Base-by-base conservation (phyloP, 23 tunicate species). In the Ciona savignyi region DNA sequence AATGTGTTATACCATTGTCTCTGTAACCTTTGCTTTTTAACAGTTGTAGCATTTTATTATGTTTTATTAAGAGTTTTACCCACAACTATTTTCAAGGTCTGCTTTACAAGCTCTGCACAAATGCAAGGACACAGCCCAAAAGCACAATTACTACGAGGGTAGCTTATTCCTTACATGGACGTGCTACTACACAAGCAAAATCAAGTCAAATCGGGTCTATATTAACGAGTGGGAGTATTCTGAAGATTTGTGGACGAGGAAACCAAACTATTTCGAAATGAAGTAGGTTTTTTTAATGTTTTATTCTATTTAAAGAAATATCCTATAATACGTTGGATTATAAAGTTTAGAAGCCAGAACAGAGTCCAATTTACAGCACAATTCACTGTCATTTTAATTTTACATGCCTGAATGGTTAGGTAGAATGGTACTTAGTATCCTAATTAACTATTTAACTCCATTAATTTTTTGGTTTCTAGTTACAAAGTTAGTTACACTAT, bases 141-240 rank as follows among this genome's bases (percentile, higher is more conserved):
- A 62, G 25, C 70, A 82, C 84, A 89, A 83, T 66, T 89, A 89
- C 34, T 89, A 27, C 71, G 80, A 77, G 27, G 96, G 96, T 0
- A 82, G 96, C 30, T 63, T 89, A 51, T 89, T 56, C 66, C 73
- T 89, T 6, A 89, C 96, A 21, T 89, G 96, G 96, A 81, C 75
- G 21, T 75, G 95, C 33, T 87, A 72, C 62, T 87, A 87, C 70
- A 71, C 35, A 65, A 87, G 95, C 66, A 48, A 71, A 25, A 63
- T 84, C 26, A 32, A 42, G 1, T 84, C 90, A 1, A 34, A 42
- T 23, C 67, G 82, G 21, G 23, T 73, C 1, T 77, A 74, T 62
- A 68, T 85, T 31, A 80, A 81, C 49, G 92, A 85, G 48, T 92
- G 98, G 98, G 77, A 80, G 27, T 74, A 80, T 60, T 19, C 70